Conservation (phyloP, 2,888 invertebrate genomes). For the Phyllotreta cruciferae region DNA sequence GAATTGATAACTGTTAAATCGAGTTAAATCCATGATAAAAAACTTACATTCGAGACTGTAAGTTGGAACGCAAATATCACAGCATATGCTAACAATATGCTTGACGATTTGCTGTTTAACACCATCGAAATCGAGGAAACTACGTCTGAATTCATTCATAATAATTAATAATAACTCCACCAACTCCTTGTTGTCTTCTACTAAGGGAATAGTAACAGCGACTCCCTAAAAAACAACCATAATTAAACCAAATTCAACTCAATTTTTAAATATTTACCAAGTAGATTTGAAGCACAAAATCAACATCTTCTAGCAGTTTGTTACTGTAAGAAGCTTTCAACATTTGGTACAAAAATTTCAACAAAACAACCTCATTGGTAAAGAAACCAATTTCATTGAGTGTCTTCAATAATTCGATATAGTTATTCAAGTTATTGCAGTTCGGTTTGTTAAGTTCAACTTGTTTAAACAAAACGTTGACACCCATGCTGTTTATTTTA, state of each 20-base stretch:
- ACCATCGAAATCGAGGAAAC: conserved; percentile 49
- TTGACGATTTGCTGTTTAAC: conserved; percentile 47
- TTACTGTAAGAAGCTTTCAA: conserved; percentile 25
- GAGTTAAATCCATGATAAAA: no score
- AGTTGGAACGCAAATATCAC: conserved; percentile 26
- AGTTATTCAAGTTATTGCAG: conserved; percentile 45
- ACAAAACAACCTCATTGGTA: conserved; percentile 36
- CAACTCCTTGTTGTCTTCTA: conserved; percentile 31
- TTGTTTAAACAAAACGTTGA: conserved; percentile 43
- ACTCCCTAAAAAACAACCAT: conserved; percentile 34
- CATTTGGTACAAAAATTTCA: conserved; percentile 36
- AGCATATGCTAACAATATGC: conserved; percentile 41
- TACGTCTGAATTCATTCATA: conserved; percentile 48
- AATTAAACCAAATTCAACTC: conserved; percentile 2
- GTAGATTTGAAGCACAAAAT: conserved; percentile 33
- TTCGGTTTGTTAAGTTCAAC: conserved; percentile 40
- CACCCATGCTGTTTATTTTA: conserved; percentile 46
- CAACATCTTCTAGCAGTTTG: conserved; percentile 28
- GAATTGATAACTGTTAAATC: conserved; percentile 20
- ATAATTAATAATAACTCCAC: conserved; percentile 43
- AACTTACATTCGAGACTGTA: conserved; percentile 34
- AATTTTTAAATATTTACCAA: conserved; percentile 29
- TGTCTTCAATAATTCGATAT: conserved; percentile 46
- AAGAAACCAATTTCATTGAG: conserved; percentile 46
- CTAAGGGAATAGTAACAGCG: conserved; percentile 28